Evolutionary conservation across 2,888 invertebrate species (phyloP), one percentile per base, ranked within the genome.

Genomic region (Trichacis sp.): DNA sequence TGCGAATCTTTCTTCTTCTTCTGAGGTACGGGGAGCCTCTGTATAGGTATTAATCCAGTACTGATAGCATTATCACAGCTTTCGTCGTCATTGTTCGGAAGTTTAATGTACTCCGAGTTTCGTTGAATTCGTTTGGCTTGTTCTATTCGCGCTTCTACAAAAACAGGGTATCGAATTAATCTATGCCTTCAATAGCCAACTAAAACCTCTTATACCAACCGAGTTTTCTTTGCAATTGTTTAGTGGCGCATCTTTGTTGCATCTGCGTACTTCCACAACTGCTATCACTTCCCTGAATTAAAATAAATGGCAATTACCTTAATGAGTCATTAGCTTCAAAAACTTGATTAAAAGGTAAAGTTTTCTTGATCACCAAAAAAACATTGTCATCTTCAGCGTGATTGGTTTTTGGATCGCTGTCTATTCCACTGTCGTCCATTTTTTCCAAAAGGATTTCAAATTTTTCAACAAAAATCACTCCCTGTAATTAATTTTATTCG

Each of bases 371-470:
- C 72, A 83, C 84, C 77, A 78, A 66, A 66, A 83, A 83, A 54
- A 80, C 69, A 56, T 79, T 79, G 46, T 84, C 85, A 60, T 84
- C 84, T 65, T 85, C 84, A 19, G 69, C 66, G 30, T 76, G 77
- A 56, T 73, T 78, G 17, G 77, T 71, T 64, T 85, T 85, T 9
- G 85, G 85, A 72, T 85, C 85, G 73, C 85, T 85, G 58, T 86
- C 86, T 70, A 86, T 85, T 45, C 86, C 85, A 69, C 86, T 85
- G 71, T 86, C 85, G 74, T 86, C 85, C 84, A 85, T 84, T 30
- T 24, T 48, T 20, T 47, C 36, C 43, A 8, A 11, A 12, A 38
- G 9, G n/a, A 24, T 24, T 24, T 5, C 8, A 24, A 24, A 8
- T 24, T 24, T 24, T 24, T 8, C 24, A 24, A 24, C 24, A 5